These are phyloP conservation scores for Mesitornis unicolor DNA, from an alignment of 2,113 vertebrate species.

Conservation along the genomic window DNA sequence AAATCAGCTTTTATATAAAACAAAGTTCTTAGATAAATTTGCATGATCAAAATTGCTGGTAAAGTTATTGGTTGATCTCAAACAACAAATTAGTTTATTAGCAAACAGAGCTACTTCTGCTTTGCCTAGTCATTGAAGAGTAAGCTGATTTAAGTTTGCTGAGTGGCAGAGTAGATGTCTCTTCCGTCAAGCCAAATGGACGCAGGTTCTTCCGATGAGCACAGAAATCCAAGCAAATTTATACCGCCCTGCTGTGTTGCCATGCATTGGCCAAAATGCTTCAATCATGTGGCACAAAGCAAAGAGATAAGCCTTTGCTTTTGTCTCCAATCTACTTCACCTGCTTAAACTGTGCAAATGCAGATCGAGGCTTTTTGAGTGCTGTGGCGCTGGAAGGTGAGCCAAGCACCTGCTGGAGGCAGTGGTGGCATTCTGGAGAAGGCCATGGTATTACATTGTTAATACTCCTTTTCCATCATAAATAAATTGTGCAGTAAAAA, in stretches of 20 bases:
- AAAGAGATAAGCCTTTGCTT: not conserved
- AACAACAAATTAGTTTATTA: not conserved
- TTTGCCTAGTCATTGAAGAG: not conserved
- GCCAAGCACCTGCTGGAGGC: not conserved
- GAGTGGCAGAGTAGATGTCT: not conserved
- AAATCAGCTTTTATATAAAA: conserved; percentile 31
- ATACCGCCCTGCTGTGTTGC: not conserved
- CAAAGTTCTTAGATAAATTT: not conserved
- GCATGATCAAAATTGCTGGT: not conserved
- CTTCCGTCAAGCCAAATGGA: not conserved
- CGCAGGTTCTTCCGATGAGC: not conserved
- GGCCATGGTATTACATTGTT: not conserved
- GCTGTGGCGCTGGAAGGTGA: not conserved
- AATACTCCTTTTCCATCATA: not conserved
- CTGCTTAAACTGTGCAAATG: not conserved
- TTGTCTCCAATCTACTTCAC: not conserved
- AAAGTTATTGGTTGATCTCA: not conserved
- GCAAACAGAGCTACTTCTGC: conserved; percentile 1
- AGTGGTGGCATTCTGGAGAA: not conserved
- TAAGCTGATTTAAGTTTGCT: not conserved
- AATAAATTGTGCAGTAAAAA: not conserved
- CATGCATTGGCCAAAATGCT: not conserved
- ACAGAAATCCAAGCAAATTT: not conserved
- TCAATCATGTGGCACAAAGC: not conserved
- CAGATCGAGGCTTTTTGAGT: not conserved